Conservation (phyloP, 2,113 vertebrate species). For the Syngnathoides biaculeatus region DNA sequence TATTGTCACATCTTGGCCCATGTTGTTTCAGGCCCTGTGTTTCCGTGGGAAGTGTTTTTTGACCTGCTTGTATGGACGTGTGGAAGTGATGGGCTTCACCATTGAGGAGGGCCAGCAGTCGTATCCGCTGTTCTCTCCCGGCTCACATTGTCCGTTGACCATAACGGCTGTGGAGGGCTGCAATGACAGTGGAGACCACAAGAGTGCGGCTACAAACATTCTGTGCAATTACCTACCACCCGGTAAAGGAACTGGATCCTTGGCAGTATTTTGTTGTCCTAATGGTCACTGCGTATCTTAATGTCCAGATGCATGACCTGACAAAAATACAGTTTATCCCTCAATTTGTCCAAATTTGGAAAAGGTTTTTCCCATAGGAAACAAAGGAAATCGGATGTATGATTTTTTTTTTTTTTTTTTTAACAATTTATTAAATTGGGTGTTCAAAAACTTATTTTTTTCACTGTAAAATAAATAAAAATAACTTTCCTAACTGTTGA, state of each 20-base stretch:
- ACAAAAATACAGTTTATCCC: no score
- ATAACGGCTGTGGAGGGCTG: slow-evolving; percentile 67
- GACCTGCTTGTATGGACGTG: slow-evolving; percentile 84
- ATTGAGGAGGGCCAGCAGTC: slow-evolving; percentile 82
- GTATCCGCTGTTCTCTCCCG: slow-evolving; percentile 79
- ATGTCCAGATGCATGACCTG: neutral
- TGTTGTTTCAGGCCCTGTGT: slow-evolving; percentile 70
- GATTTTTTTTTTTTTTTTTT: no score
- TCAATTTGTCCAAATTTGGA: no score
- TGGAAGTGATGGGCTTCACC: slow-evolving; percentile 84
- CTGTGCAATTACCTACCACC: slow-evolving; percentile 71
- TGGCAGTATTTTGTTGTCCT: neutral
- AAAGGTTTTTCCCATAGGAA: no score
- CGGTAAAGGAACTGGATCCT: slow-evolving; percentile 54
- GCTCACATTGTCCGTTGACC: slow-evolving; percentile 78
- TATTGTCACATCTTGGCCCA: neutral
- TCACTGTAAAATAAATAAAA: no score
- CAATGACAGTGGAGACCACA: slow-evolving; percentile 49
- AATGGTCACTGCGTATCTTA: neutral
- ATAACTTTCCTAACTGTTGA: no score
- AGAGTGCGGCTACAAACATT: slow-evolving; percentile 62
- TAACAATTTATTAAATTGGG: no score
- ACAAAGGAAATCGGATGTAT: no score
- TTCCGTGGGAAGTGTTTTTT: slow-evolving; percentile 84
- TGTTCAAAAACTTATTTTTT: no score